phyloP scores from a whole-genome alignment of 37 sponge, comb jelly and placozoan species.

The Petrosia ficiformis region DNA sequence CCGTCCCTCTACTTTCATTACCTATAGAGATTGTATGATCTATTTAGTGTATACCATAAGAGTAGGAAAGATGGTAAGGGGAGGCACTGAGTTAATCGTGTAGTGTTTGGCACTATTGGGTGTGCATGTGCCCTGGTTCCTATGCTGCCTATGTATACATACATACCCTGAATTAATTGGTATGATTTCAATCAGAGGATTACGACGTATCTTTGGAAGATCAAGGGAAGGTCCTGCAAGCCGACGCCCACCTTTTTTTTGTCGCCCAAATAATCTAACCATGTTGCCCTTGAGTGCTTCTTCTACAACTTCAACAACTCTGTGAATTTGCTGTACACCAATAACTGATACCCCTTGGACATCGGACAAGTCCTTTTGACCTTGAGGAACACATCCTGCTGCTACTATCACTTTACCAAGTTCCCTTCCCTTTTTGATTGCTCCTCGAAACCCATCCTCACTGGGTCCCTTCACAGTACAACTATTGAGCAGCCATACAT shows the following conservation, averaged over 20 bases:
- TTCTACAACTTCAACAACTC: slow-evolving; percentile 93
- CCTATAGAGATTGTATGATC: no score
- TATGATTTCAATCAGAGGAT: slow-evolving; percentile 92
- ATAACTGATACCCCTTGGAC: slow-evolving; percentile 79
- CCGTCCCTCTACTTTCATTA: no score
- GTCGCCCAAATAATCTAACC: slow-evolving; percentile 75
- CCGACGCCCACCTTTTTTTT: slow-evolving; percentile 46
- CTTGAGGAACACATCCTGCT: slow-evolving; percentile 96
- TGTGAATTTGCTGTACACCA: slow-evolving; percentile 94
- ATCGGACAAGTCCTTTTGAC: slow-evolving; percentile 54
- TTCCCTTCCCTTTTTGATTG: slow-evolving; percentile 58
- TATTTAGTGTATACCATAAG: no score
- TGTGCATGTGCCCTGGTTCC: no score
- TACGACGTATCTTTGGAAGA: slow-evolving; percentile 93
- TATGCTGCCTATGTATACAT: no score
- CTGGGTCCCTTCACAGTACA: slow-evolving; percentile 96
- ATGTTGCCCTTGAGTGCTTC: slow-evolving; percentile 88
- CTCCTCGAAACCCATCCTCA: slow-evolving; percentile 85
- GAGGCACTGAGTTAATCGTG: no score
- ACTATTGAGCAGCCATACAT: slow-evolving; percentile 95
- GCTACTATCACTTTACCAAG: slow-evolving; percentile 78
- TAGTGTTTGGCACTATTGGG: no score
- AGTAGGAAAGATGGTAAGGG: no score
- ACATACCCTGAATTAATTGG: slow-evolving; percentile 91
- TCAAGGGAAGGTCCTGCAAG: slow-evolving; percentile 82